Conservation (phyloP, 2,113 vertebrate species). For the Pseudorhombus dupliciocellatus region DNA sequence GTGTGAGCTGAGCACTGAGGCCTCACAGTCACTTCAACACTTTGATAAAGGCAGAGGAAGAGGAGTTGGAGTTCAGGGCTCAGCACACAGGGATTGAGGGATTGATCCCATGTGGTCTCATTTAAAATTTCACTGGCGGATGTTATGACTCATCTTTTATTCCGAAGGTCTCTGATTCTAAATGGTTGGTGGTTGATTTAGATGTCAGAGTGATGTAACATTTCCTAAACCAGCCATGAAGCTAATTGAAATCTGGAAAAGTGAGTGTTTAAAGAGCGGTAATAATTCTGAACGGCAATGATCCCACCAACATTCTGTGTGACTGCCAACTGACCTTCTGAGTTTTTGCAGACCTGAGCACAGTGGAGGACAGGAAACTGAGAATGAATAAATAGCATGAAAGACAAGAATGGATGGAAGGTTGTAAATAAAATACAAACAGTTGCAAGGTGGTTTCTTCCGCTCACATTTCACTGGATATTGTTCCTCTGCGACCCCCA, state of each 20-base stretch:
- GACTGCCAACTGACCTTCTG: no score
- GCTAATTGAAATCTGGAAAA: neutral
- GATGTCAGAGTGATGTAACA: no score
- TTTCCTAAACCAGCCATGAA: neutral
- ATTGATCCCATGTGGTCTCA: neutral
- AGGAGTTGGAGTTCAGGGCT: no score
- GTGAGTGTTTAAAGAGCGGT: no score
- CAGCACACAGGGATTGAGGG: neutral
- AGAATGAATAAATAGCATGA: no score
- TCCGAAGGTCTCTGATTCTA: neutral
- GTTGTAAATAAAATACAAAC: neutral
- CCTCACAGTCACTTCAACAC: no score
- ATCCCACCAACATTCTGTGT: no score
- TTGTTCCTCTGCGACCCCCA: constrained; percentile 47
- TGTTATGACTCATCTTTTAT: neutral
- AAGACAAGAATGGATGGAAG: neutral
- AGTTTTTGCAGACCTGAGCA: no score
- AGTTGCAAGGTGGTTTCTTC: constrained; percentile 2
- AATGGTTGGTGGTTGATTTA: neutral
- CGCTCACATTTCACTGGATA: constrained; percentile 25
- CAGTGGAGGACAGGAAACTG: no score
- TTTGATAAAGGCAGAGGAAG: neutral
- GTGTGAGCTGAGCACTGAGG: no score
- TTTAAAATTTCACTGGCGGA: neutral
- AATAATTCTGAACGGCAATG: no score